These are phyloP conservation scores for Amazona finschi DNA, from an alignment of 2,797 vertebrate genomes.

Conservation along the genomic window DNA sequence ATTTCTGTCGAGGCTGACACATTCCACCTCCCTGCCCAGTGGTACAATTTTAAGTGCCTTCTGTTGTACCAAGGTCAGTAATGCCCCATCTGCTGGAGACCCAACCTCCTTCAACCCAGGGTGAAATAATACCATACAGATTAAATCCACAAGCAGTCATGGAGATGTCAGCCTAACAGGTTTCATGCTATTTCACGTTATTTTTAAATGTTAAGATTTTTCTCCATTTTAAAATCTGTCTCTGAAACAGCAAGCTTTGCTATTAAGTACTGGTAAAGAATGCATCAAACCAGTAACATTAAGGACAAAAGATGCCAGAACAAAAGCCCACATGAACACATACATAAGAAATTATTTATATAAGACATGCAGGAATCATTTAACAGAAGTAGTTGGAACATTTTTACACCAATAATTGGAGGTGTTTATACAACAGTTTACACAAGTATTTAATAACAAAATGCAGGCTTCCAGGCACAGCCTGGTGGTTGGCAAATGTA, in stretches of 20 bases:
- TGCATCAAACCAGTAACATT: accelerated
- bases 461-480: not conserved
- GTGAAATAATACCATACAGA: not conserved
- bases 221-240: not conserved
- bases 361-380: not conserved
- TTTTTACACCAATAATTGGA: not conserved
- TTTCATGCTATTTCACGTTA: not conserved
- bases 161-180: not conserved
- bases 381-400: not conserved
- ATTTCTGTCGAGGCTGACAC: not conserved
- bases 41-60: not conserved
- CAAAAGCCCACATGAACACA: not conserved
- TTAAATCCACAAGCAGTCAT: not conserved
- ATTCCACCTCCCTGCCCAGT: not conserved
- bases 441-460: not conserved
- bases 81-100: not conserved
- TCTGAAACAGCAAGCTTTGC: not conserved
- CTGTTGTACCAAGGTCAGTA: not conserved
- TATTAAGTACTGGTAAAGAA: not conserved
- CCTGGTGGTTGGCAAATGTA: not conserved
- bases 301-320: not conserved
- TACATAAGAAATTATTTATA: not conserved
- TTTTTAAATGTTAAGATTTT: not conserved
- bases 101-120: not conserved
- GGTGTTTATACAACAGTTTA: not conserved